Evolutionary conservation across 1,140 invertebrate genomes (phyloP).

Genomic region (Polypedilum vanderplanki): DNA sequence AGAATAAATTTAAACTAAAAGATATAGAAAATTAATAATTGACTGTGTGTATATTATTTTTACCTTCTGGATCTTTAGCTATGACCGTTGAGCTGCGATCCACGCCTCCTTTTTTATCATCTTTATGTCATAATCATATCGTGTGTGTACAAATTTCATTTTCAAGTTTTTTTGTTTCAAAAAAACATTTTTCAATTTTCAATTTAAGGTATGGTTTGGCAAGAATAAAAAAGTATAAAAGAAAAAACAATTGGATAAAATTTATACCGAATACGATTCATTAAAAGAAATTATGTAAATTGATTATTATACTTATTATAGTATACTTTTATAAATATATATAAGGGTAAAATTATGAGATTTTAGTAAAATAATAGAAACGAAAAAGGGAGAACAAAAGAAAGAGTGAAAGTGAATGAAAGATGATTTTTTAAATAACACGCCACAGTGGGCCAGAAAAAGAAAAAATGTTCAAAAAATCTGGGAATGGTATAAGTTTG

Average conservation of each 20-base stretch:
- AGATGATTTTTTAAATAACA: no score
- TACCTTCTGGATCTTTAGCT: constrained; percentile 82
- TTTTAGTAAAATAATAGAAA: no score
- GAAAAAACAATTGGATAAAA: not conserved
- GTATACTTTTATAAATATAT: no score
- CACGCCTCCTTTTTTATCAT: constrained; percentile 84
- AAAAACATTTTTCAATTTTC: constrained; percentile 31
- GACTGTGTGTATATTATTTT: constrained; percentile 30
- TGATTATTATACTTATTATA: no score
- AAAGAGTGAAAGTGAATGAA: no score
- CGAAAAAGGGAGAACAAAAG: no score
- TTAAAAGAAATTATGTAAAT: no score
- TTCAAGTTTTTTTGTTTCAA: constrained; percentile 33
- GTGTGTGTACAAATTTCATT: not conserved
- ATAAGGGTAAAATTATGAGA: no score
- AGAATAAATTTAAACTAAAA: not conserved
- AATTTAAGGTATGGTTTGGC: no score
- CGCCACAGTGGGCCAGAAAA: no score
- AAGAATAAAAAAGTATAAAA: not conserved
- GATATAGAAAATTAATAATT: not conserved
- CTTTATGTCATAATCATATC: constrained; percentile 40
- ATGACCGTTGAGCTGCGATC: constrained; percentile 90
- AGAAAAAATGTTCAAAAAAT: no score
- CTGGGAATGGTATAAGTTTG: no score
- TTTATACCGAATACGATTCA: not conserved